Evolutionary conservation across 1,140 invertebrate genomes (phyloP).

Genomic region (Lethrus apterus): DNA sequence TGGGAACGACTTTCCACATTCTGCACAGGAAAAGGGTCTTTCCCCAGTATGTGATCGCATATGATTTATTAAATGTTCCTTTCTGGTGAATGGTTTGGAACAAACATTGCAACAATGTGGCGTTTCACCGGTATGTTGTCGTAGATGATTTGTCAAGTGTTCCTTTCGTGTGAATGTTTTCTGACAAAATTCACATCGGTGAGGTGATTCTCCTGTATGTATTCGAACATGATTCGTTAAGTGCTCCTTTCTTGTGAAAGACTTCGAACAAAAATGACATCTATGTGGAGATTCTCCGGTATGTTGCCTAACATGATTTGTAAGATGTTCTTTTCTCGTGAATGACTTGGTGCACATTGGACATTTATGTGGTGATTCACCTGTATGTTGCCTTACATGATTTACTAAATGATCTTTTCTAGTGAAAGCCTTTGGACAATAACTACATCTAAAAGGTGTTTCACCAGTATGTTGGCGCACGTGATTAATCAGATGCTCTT

Average conservation of each 20-base stretch:
- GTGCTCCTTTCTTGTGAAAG: slow-evolving; percentile 85
- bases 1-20: slow-evolving; percentile 81
- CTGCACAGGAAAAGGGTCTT: slow-evolving; percentile 68
- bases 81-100: slow-evolving; percentile 57
- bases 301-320: slow-evolving; percentile 74
- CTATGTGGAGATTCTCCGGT: slow-evolving; percentile 32
- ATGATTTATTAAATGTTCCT: slow-evolving; percentile 67
- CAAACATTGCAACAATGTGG: slow-evolving; percentile 67
- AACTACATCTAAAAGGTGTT: slow-evolving; percentile 69
- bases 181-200: slow-evolving; percentile 73
- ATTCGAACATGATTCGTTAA: slow-evolving; percentile 80
- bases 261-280: slow-evolving; percentile 63
- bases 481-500: slow-evolving; percentile 77
- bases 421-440: slow-evolving; percentile 80
- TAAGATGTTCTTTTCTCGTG: slow-evolving; percentile 84
- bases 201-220: slow-evolving; percentile 69
- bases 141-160: slow-evolving; percentile 70
- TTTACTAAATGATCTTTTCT: slow-evolving; percentile 71
- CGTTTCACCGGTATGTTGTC: slow-evolving; percentile 62
- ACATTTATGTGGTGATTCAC: slow-evolving; percentile 69
- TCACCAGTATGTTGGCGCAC: slow-evolving; percentile 85
- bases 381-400: slow-evolving; percentile 67
- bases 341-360: slow-evolving; percentile 73
- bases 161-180: slow-evolving; percentile 78
- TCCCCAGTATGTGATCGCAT: slow-evolving; percentile 86